phyloP scores from a whole-genome alignment of 1,140 invertebrate genomes.

The Galendromus occidentalis region DNA sequence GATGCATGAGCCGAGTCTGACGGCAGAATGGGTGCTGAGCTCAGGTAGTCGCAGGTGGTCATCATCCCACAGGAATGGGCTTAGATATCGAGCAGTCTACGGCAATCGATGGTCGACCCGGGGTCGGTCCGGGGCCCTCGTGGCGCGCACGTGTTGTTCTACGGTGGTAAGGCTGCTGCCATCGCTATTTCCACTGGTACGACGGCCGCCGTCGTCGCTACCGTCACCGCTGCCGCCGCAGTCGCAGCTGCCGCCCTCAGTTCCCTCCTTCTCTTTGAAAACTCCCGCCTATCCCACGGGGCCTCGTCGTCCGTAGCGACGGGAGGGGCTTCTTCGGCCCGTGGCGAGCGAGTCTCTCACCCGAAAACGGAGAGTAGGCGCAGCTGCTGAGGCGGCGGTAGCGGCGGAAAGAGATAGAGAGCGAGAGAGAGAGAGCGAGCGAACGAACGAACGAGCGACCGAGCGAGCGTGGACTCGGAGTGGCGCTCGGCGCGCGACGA shows the following conservation, averaged over 20 bases:
- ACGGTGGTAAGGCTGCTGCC: too few species aligned
- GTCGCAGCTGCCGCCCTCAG: background rate
- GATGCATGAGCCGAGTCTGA: too few species aligned
- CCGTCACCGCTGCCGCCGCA: background rate
- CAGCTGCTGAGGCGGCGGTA: background rate
- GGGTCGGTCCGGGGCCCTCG: too few species aligned
- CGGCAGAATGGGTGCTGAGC: too few species aligned
- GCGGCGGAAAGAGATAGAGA: background rate
- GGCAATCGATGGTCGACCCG: too few species aligned
- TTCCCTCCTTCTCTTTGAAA: slow-evolving; percentile 11
- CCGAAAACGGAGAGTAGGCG: background rate
- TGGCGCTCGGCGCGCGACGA: slow-evolving; percentile 10
- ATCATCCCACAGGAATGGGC: too few species aligned
- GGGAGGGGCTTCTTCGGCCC: background rate
- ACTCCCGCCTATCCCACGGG: slow-evolving; percentile 9
- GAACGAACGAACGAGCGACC: background rate
- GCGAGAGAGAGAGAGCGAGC: too few species aligned
- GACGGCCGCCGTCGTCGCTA: too few species aligned
- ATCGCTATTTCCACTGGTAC: too few species aligned
- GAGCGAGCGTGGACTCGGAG: slow-evolving; percentile 9
- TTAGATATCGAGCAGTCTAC: too few species aligned
- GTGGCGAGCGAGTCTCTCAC: background rate
- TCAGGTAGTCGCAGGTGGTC: too few species aligned
- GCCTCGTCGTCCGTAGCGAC: background rate
- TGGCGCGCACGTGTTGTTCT: too few species aligned